A percentile compares a stretch with the other conserved stretches of the same genome.
Evolutionary conservation across 2,888 invertebrate species (phyloP).

Genomic region (Coenonympha glycerion): DNA sequence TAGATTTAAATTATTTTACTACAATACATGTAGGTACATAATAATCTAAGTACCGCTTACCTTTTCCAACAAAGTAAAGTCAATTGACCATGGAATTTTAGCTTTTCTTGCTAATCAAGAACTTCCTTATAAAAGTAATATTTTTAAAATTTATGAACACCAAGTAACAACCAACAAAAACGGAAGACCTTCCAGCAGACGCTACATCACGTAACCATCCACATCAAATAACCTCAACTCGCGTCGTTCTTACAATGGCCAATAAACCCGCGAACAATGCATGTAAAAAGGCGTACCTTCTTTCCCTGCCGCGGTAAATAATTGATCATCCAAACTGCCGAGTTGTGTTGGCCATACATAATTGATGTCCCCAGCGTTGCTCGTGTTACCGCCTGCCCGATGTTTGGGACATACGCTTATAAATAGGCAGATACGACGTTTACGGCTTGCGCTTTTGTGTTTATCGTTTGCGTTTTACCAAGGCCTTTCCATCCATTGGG

Average conservation of each 20-base stretch:
- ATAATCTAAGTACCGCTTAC: too few species aligned
- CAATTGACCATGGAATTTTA: too few species aligned
- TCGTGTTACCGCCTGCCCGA: conserved; percentile 66
- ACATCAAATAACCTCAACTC: conserved; percentile 40
- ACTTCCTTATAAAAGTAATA: too few species aligned
- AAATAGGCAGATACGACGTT: conserved; percentile 19
- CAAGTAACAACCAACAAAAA: too few species aligned
- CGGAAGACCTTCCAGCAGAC: background rate
- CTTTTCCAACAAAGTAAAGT: too few species aligned
- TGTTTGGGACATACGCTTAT: conserved; percentile 27
- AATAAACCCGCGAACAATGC: conserved; percentile 64
- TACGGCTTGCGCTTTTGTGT: background rate
- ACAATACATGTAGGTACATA: too few species aligned
- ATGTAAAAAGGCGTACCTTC: conserved; percentile 63
- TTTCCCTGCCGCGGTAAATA: conserved; percentile 70
- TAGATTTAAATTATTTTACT: too few species aligned
- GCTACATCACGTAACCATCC: conserved; percentile 23
- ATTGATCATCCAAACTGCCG: conserved; percentile 73
- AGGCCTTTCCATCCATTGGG: background rate
- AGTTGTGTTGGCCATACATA: conserved; percentile 74
- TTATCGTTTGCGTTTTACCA: conserved; percentile 3
- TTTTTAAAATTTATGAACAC: too few species aligned
- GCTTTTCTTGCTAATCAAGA: too few species aligned
- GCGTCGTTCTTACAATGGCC: conserved; percentile 43
- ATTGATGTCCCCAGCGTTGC: conserved; percentile 65